Percentiles rank a stretch among this genome's conserved stretches.
Evolutionary conservation across 2,113 vertebrate species (phyloP).

Genomic region (Amia ocellicauda): DNA sequence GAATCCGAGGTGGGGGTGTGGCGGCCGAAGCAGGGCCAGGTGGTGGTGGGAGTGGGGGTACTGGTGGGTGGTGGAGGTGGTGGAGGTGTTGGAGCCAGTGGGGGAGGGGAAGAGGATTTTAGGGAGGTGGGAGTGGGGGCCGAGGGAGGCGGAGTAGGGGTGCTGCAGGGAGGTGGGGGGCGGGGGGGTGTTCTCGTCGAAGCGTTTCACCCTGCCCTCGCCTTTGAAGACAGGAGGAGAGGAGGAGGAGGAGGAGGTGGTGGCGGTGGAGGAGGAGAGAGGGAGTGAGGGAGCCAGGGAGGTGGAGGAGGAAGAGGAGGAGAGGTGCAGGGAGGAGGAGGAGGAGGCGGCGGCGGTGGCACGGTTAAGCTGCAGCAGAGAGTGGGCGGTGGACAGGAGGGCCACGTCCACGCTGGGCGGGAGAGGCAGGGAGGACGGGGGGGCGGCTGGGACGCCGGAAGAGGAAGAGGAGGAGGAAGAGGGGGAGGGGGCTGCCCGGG

Average conservation of each 20-base stretch:
- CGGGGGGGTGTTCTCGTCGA: conserved; percentile 75
- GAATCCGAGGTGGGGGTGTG: conserved; percentile 64
- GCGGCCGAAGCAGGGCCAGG: conserved; percentile 73
- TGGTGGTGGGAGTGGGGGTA: conserved; percentile 67
- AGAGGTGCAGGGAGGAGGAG: conserved; percentile 44
- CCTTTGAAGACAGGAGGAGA: conserved; percentile 56
- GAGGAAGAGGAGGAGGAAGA: conserved; percentile 39
- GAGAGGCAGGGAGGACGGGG: conserved; percentile 64
- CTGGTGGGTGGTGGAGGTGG: conserved; percentile 64
- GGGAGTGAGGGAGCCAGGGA: conserved; percentile 54
- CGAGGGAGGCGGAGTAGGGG: conserved; percentile 52
- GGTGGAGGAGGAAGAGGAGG: conserved; percentile 62
- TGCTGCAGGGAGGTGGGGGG: conserved; percentile 50
- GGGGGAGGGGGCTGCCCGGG: conserved; percentile 49
- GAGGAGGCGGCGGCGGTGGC: conserved; percentile 59
- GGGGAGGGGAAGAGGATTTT: conserved; percentile 71
- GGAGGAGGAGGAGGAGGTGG: conserved; percentile 49
- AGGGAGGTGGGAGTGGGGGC: conserved; percentile 68
- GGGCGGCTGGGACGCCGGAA: neutral
- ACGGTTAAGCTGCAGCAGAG: conserved; percentile 66
- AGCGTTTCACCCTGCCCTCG: conserved; percentile 62
- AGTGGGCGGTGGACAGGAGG: conserved; percentile 69
- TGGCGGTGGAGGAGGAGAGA: conserved; percentile 5
- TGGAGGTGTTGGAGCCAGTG: conserved; percentile 55
- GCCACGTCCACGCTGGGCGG: conserved; percentile 72